A percentile compares a stretch with the other conserved stretches of the same genome.
Conservation (phyloP, 2,888 invertebrate species). For the Andrena dorsata region DNA sequence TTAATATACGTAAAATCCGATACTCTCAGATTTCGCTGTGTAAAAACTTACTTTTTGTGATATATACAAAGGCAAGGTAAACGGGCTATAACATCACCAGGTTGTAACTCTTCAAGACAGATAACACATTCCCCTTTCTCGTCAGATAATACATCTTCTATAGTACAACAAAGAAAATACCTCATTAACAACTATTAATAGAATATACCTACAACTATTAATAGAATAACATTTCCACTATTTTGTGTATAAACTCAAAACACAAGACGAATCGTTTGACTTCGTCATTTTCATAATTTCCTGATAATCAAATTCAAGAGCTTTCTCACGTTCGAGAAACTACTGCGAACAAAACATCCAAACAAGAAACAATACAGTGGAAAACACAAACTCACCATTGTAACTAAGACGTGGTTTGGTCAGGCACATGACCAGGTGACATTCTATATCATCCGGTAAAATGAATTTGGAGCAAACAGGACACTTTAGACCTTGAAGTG, state of each 20-base stretch:
- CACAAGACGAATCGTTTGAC: no score
- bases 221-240: no score
- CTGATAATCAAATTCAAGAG: no score
- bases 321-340: no score
- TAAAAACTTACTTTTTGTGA: constrained; percentile 94
- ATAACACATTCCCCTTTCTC: constrained; percentile 99
- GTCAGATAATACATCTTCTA: constrained; percentile 98
- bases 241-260: no score
- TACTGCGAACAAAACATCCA: no score
- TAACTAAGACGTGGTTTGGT: constrained; percentile 99
- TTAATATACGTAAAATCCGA: neutral
- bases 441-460: constrained; percentile 99
- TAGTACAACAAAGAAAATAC: constrained; percentile 12
- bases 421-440: constrained; percentile 99
- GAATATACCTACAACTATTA: no score
- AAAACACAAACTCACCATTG: constrained; percentile 91
- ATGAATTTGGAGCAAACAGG: constrained; percentile 99
- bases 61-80: constrained; percentile 99
- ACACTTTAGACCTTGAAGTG: constrained; percentile 97
- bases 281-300: no score
- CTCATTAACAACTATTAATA: no score
- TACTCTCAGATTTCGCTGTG: neutral
- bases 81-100: constrained; percentile 98
- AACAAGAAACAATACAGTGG: no score
- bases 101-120: constrained; percentile 97